Conservation (phyloP, 2,797 vertebrate species). For the Botia almorhae region DNA sequence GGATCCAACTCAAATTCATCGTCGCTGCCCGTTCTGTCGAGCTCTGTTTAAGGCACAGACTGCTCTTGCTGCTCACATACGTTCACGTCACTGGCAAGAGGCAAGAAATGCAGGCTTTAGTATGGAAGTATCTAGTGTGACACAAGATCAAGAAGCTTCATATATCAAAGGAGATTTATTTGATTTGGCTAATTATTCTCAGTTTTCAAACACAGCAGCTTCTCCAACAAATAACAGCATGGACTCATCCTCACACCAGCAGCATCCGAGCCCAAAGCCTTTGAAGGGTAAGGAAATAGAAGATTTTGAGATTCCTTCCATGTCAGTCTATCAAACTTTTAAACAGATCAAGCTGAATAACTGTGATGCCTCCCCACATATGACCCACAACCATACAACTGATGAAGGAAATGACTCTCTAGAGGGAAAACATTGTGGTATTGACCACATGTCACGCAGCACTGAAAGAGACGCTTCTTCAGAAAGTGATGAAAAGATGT, state of each 20-base stretch:
- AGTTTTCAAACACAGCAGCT: constrained; percentile 75
- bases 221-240: constrained; percentile 76
- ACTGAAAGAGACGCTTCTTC: constrained; percentile 81
- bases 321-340: constrained; percentile 83
- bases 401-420: constrained; percentile 85
- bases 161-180: constrained; percentile 81
- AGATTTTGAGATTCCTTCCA: constrained; percentile 83
- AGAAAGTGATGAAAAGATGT: constrained; percentile 86
- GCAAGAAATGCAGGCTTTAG: constrained; percentile 94
- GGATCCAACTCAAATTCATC: constrained; percentile 91
- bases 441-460: constrained; percentile 81
- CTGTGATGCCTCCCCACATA: constrained; percentile 85
- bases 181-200: constrained; percentile 79
- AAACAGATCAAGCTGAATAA: constrained; percentile 89
- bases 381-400: constrained; percentile 79
- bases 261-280: constrained; percentile 83
- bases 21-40: constrained; percentile 96
- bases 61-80: constrained; percentile 96
- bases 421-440: constrained; percentile 77
- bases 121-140: constrained; percentile 85
- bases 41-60: constrained; percentile 99
- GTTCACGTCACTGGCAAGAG: constrained; percentile 97
- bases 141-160: constrained; percentile 82
- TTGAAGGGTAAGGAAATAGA: constrained; percentile 86
- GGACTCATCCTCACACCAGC: constrained; percentile 83